phyloP scores from a whole-genome alignment of 2,888 invertebrate species.

The Parthenolecanium corni region DNA sequence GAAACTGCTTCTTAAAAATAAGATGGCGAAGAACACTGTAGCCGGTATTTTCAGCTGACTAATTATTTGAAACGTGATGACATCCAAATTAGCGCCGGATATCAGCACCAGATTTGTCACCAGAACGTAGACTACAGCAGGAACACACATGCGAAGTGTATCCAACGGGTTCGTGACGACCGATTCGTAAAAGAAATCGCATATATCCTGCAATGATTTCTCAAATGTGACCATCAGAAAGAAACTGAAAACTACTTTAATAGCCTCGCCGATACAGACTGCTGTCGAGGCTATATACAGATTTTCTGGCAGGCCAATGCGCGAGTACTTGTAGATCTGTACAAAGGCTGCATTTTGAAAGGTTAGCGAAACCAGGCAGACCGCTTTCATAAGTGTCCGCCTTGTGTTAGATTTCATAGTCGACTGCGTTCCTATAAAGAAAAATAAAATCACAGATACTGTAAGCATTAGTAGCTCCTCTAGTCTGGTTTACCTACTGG shows the following conservation, averaged over 20 bases:
- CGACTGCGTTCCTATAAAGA: too few species aligned
- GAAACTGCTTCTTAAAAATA: constrained; percentile 67
- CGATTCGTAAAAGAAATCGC: constrained; percentile 53
- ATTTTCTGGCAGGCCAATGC: constrained; percentile 67
- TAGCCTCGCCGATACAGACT: constrained; percentile 81
- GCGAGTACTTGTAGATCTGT: constrained; percentile 87
- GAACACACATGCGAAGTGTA: constrained; percentile 84
- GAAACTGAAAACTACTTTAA: constrained; percentile 74
- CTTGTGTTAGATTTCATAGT: too few species aligned
- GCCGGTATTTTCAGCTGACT: constrained; percentile 97
- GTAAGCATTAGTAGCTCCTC: too few species aligned
- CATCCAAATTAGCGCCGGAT: constrained; percentile 93
- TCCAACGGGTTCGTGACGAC: constrained; percentile 73
- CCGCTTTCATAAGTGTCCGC: neutral
- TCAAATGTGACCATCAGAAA: constrained; percentile 66
- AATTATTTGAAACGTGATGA: constrained; percentile 97
- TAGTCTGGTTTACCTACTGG: too few species aligned
- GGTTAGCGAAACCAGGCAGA: constrained; percentile 76
- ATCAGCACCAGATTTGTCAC: constrained; percentile 96
- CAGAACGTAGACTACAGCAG: constrained; percentile 85
- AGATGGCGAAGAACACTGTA: constrained; percentile 91
- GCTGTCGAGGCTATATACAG: constrained; percentile 66
- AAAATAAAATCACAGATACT: too few species aligned
- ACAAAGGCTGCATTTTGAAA: constrained; percentile 94
- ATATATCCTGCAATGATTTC: constrained; percentile 50